phyloP scores from a whole-genome alignment of 2,888 invertebrate genomes.

The Drosophila vallismaia region DNA sequence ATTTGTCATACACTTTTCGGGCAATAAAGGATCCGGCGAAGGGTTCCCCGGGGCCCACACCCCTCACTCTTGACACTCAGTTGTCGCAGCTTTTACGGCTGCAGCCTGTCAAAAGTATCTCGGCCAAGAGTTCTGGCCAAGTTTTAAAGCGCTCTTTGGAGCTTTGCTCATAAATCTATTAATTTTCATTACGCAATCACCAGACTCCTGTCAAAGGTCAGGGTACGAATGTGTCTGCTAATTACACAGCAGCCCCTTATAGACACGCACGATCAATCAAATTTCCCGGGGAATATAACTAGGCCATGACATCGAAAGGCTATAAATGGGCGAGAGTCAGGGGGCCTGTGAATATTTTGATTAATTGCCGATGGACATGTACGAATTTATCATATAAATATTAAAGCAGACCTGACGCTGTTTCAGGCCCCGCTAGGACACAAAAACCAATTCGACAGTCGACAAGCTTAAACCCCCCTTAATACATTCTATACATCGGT shows the following conservation, averaged over 20 bases:
- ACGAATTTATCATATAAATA: constrained; percentile 42
- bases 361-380: constrained; percentile 40
- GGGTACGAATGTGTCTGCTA: constrained; percentile 35
- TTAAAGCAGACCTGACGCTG: constrained; percentile 24
- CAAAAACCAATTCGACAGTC: constrained; percentile 26
- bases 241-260: constrained; percentile 43
- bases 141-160: constrained; percentile 38
- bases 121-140: constrained; percentile 13
- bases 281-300: constrained; percentile 8
- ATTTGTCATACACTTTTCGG: constrained; percentile 75
- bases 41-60: constrained; percentile 31
- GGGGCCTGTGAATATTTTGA: constrained; percentile 28
- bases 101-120: constrained; percentile 21
- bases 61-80: background rate
- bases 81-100: constrained; percentile 30
- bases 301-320: constrained; percentile 5
- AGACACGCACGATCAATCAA: constrained; percentile 32
- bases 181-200: constrained; percentile 52
- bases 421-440: constrained; percentile 6
- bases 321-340: background rate
- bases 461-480: constrained; percentile 29
- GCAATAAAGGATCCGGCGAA: constrained; percentile 60
- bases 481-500: constrained; percentile 17
- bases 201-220: constrained; percentile 52
- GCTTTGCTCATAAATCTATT: constrained; percentile 55